Base-by-base conservation (phyloP, 2,113 vertebrate genomes). In the Sander lucioperca region DNA sequence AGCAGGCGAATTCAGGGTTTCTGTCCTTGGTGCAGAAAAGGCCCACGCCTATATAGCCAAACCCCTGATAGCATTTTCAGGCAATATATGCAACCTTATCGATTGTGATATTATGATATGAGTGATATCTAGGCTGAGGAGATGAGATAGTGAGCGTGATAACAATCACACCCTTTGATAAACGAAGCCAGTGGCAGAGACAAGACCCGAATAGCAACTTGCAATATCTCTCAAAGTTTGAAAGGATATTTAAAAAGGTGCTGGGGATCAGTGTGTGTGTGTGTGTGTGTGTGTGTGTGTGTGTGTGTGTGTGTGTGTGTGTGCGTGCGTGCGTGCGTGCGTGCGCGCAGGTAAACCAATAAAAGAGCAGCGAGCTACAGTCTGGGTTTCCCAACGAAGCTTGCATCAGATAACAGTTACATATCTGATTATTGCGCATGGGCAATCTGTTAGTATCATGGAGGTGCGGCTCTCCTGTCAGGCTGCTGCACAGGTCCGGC, bases 381-480 rank as follows among this genome's bases (percentile, higher is more conserved):
- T 70, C 61, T 76, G 6, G 63, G 64, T 77, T 88, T 87, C 83
- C 84, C 84, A 89, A 90, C 72, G 64, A 82, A 79, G 79, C 88
- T 82, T 82, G 79, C 85, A 93, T 93, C 90, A 89, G 92, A 93
- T 93, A 91, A 67, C 77, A 70, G 79, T 62, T 85, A 86, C 74
- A 90, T 87, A 92, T 93, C 90, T 90, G 91, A 93, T 93, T 89
- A 89, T 86, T 89, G 89, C 83, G 81, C 90, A 80, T 87, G 91
- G 76, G 85, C 86, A 91, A 91, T 93, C 85, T 89, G 90, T 91
- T 92, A 59, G 83, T 65, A 87, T 83, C 86, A 74, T 13, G 68
- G 81, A 85, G 80, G 78, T 90, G 87, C 86, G 85, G 86, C 84
- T 79, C 80, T 77, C 21, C 76, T 84, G 86, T 80, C 88, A 84